Evolutionary conservation across 92 coral and sea anemone species (phyloP), one percentile per base, ranked within the genome.

Genomic region (Desmophyllum pertusum): DNA sequence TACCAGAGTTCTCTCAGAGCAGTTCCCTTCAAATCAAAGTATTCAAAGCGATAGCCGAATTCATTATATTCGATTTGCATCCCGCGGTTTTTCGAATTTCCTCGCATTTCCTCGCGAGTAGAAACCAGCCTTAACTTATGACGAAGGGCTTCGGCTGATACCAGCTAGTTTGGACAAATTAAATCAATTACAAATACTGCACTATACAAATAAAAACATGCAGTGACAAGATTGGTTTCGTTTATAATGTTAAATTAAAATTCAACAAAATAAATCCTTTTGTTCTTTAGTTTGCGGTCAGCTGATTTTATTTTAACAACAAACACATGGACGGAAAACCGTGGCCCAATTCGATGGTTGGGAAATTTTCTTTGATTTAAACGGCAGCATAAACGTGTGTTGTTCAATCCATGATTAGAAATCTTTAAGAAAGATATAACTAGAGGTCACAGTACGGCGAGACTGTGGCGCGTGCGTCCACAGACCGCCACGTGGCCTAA

Each of bases 401-500:
- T 14, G 64, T 25, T 57, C 9, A 3, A 57, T 57, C 33, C 10
- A 0, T 8, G 31, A 25, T n/a, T 57, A 30, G 25, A 57, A 57
- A 33, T 55, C 3, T 23, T 55, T 4, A 55, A 21, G 21, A 25
- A 6, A 53, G n/a, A n/a, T n/a, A 53, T 25, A 53, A 6, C 63
- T 23, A 23, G 17, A 55, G 63, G n/a, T 55, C 63, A 55, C 21
- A 57, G 31, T 57, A 5, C n/a, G n/a, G n/a, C n/a, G n/a, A n/a
- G n/a, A n/a, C 25, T 57, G 31, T 57, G 33, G 78, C 79, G 78
- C 69, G 70, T 82, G 70, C 21, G 67, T 52, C 70, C 38, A 59
- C 70, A 55, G 29, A 8, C 5, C 86, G 86, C 86, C 86, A 82
- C 86, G 86, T 82, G 86, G 79, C 77, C 43, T 51, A 27, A 23